Evolutionary conservation across 2,113 vertebrate species (phyloP), one percentile per base, ranked within the genome.

Genomic region (Passer domesticus): DNA sequence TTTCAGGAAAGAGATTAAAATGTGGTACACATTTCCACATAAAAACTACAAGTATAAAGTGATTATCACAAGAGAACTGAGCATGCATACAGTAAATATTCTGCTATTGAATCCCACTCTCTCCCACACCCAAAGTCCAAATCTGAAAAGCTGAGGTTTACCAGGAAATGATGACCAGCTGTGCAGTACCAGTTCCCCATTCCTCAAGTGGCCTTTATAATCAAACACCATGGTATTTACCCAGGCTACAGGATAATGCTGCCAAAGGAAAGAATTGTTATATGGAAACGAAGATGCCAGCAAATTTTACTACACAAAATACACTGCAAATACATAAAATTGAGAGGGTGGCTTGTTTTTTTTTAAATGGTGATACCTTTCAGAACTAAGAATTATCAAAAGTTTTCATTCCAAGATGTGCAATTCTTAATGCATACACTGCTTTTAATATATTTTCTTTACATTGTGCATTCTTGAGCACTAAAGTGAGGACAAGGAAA

Each of bases 221-320:
- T 99, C 99, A 97, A 99, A 99, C 94, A 99, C 98, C 99, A 99
- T 99, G 28, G 99, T 99, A 97, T 99, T 99, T 85, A 99, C 99
- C 99, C 99, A 99, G 23, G 99, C 99, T 64, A 99, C 99, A 66
- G 99, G 99, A 97, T 99, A 99, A 97, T 99, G 99, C 99, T 99
- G 97, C 55, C 47, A 92, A 95, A 91, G 18, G 89, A 95, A 83
- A 93, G 3, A 91, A 11, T n/a, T 60, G 35, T 81, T 75, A 93
- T 37, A 77, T 18, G 37, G 22, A 60, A 77, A 31, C 1, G 13
- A 52, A 90, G n/a, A 89, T 69, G 28, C 23, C 67, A 85, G 60
- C 20, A 37, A 55, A 93, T 44, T 25, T 22, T 31, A 25, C 19
- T 44, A 70, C 20, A 37, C 46, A 73, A 52, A 17, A 79, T 86